Conservation (phyloP, 2,888 invertebrate genomes). For the Brenthis ino region DNA sequence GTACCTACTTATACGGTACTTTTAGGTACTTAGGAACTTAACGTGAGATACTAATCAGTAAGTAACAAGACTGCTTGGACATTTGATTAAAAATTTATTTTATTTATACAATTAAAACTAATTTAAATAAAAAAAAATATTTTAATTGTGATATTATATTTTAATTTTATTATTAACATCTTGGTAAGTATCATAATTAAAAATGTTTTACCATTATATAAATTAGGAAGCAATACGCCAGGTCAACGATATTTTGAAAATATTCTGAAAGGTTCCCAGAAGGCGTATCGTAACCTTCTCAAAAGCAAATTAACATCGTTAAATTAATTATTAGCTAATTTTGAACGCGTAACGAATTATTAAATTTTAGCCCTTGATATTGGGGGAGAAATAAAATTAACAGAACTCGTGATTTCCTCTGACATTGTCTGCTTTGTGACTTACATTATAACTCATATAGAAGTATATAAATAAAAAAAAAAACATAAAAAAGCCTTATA, state of each 20-base stretch:
- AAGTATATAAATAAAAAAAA: no score
- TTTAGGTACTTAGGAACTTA: no score
- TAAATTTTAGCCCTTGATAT: constrained; percentile 23
- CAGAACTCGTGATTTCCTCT: not conserved
- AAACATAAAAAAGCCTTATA: no score
- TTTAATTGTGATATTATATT: no score
- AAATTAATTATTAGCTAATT: constrained; percentile 29
- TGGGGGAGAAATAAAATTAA: constrained; percentile 26
- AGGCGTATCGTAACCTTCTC: constrained; percentile 22
- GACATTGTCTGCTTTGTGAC: not conserved
- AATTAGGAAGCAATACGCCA: not conserved
- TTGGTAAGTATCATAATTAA: no score
- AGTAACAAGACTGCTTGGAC: no score
- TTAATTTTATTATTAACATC: no score
- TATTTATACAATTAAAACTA: no score
- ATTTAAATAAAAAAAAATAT: no score
- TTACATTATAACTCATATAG: not conserved
- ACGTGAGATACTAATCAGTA: no score
- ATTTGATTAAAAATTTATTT: no score
- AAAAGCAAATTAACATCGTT: constrained; percentile 27
- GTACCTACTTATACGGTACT: no score
- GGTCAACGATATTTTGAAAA: constrained; percentile 9
- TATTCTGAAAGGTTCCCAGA: constrained; percentile 21
- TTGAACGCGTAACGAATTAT: constrained; percentile 24
- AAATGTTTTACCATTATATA: not conserved